Conservation (phyloP, 2,888 invertebrate species). For the Dynastes maya region DNA sequence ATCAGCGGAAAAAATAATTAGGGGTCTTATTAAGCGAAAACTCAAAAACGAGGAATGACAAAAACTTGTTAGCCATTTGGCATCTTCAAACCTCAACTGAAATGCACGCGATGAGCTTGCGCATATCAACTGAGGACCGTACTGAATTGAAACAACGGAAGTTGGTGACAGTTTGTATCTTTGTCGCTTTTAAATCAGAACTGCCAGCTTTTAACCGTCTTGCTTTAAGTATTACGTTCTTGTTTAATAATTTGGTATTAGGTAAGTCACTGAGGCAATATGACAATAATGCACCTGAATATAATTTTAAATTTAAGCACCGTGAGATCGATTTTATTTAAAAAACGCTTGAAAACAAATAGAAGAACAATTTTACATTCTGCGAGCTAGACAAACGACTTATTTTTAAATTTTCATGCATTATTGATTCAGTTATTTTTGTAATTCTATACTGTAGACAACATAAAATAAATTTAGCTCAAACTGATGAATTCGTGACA, state of each 20-base stretch:
- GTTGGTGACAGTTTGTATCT: constrained; percentile 59
- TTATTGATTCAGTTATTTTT: too few relatives aligned
- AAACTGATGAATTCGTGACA: too few relatives aligned
- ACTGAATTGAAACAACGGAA: constrained; percentile 57
- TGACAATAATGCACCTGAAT: constrained; percentile 2
- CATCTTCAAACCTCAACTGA: constrained; percentile 24
- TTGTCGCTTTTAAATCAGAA: constrained; percentile 51
- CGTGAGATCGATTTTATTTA: too few relatives aligned
- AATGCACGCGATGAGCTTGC: constrained; percentile 59
- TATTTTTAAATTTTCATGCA: too few relatives aligned
- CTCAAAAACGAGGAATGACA: constrained; percentile 26
- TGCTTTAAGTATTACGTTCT: not conserved
- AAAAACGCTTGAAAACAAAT: not conserved
- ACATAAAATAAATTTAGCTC: too few relatives aligned
- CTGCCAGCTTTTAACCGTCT: constrained; percentile 1
- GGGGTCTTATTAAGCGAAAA: constrained; percentile 5
- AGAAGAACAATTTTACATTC: not conserved
- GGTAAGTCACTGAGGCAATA: not conserved
- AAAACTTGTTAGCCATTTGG: constrained; percentile 39
- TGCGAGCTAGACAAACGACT: not conserved
- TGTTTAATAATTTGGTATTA: not conserved
- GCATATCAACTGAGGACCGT: constrained; percentile 52
- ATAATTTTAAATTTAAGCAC: not conserved
- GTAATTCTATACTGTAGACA: too few relatives aligned
- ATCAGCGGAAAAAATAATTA: constrained; percentile 12